Base-by-base conservation (phyloP, 1,140 invertebrate genomes). In the Xylocopa sonorina region DNA sequence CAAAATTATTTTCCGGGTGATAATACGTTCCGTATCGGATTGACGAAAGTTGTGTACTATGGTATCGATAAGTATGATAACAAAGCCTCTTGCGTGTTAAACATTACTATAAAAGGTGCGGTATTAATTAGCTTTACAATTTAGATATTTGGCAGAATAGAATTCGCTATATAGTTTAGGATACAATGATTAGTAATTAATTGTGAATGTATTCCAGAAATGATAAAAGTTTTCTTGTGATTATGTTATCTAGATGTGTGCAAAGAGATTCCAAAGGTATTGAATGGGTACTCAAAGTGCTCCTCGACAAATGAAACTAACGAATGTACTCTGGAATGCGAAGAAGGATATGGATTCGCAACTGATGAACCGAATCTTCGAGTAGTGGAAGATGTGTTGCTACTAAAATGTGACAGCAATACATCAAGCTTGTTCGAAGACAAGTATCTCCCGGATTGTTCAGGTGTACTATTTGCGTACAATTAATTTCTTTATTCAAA, bases 61-160 rank as follows among this genome's bases (percentile, higher is more conserved):
- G 95, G 95, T 2, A 90, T 84, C 48, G 96, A 96, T 87, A 82
- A 89, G 27, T 94, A 92, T 41, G 94, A 94, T 51, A 96, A 96
- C 87, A 93, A 91, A 50, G 94, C 92, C 60, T 93, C 89, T 9
- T 96, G 96, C 84, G 86, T 92, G 12, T 88, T 96, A 18, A 94
- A 94, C 73, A 94, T 96, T 29, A 94, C 93, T 18, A 92, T 96
- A n/a, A 92, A 95, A 93, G 94, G 95, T 96, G 91, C 4, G 21
- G 14, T 48, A 43, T 29, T 63, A n/a, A 71, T 9, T n/a, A n/a
- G 38, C 9, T 38, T 38, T 4, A 38, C 9, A 9, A 38, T 38
- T n/a, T n/a, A n/a, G n/a, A n/a, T n/a, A n/a, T n/a, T n/a, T n/a
- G n/a, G n/a, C n/a, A n/a, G n/a, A n/a, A n/a, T n/a, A n/a, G n/a